phyloP scores from a whole-genome alignment of 1,140 invertebrate species.

The Trichoplusia ni region DNA sequence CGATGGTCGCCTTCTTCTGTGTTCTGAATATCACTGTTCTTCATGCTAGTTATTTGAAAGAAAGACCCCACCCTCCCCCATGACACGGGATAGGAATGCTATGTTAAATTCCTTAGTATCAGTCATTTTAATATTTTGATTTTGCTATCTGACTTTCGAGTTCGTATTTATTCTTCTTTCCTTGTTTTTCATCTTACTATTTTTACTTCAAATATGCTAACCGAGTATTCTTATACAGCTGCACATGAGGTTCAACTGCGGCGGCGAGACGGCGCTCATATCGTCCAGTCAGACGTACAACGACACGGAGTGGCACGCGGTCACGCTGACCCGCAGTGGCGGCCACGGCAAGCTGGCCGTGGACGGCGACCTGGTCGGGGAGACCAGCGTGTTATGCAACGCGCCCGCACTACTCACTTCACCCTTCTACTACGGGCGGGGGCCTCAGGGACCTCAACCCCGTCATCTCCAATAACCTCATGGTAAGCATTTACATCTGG shows the following conservation, averaged over 20 bases:
- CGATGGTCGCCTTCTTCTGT: no score
- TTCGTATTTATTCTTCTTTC: no score
- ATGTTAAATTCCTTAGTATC: no score
- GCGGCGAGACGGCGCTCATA: constrained; percentile 85
- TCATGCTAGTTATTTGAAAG: no score
- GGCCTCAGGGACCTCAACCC: constrained; percentile 78
- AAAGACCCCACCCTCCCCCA: no score
- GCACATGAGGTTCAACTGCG: constrained; percentile 82
- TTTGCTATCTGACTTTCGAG: no score
- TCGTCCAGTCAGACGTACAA: constrained; percentile 84
- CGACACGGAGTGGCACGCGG: constrained; percentile 94
- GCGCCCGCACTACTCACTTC: constrained; percentile 84
- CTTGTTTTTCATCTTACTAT: background rate
- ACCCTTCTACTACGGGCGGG: constrained; percentile 92
- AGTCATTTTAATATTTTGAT: no score
- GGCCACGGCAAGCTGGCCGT: constrained; percentile 85
- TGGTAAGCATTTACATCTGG: no score
- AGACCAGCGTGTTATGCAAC: constrained; percentile 81
- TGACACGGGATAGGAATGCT: no score
- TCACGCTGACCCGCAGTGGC: constrained; percentile 83
- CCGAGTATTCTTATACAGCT: constrained; percentile 42
- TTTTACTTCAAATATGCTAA: background rate
- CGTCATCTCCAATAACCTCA: constrained; percentile 48
- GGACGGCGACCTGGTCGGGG: constrained; percentile 83
- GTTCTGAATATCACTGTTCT: no score